Base-by-base conservation (phyloP, 2,113 vertebrate species). In the Gallinago jamesoni region DNA sequence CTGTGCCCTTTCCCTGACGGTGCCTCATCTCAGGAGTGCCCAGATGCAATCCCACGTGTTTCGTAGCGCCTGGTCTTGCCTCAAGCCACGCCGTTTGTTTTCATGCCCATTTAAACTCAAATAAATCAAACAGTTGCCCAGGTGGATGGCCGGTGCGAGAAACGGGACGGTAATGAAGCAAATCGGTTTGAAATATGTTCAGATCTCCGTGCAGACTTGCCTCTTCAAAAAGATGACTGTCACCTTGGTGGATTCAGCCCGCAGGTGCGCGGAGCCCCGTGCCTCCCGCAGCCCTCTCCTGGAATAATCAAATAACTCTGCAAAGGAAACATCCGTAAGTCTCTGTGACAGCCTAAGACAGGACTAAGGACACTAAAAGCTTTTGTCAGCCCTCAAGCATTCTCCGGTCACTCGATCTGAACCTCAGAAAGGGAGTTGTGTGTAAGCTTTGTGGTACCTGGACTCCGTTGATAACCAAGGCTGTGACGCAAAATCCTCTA, bases 311-410 rank as follows among this genome's bases (percentile, higher is more conserved):
- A 94, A 91, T 94, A 87, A 94, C 12, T 87, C 70, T 69, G 55
- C 55, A 74, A 82, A 90, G 84, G 41, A 87, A 87, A 31, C 76
- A 81, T 56, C 0, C 0, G 35, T 93, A 95, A 96, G 77, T 80
- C 84, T 91, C 87, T 91, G 57, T 95, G 96, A 96, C 96, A 97
- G 63, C 67, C 69, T 47, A 37, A 93, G 63, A 87, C 2, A 15
- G 35, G 59, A 64, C 80, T 35, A 69, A 81, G 77, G 67, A 93
- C 1, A 9, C 37, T 96, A 93, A 97, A 87, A 80, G 77, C 84
- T 89, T 87, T 91, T 96, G 91, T 94, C 93, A 94, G 81, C 70
- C 95, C 93, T 94, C 94, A 88, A 90, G 85, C 79, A 52, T 56
- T 73, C 35, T 43, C 50, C 89, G 93, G 59, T 91, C 94, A 77